A percentile compares a stretch with the other conserved stretches of the same genome.
These are phyloP conservation scores for Phrynosoma platyrhinos DNA, from an alignment of 2,113 vertebrate genomes.

Conservation along the genomic window DNA sequence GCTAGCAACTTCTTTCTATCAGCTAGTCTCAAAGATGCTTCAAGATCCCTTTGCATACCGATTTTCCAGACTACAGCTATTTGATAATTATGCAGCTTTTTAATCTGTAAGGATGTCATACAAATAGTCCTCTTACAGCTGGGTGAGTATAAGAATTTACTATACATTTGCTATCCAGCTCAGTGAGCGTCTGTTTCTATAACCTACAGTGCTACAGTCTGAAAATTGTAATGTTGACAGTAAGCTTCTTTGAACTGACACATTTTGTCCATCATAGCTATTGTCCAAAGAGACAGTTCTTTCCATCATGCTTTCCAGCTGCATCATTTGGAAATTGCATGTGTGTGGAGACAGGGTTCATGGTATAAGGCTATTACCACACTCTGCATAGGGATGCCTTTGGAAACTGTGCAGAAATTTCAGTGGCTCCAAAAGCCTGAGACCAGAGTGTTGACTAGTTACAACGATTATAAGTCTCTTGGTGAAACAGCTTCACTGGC, in stretches of 20 bases:
- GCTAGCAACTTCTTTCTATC: too few species aligned
- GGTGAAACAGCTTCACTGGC: too few species aligned
- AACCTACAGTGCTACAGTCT: background rate
- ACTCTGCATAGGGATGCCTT: background rate
- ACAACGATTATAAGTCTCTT: too few species aligned
- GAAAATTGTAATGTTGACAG: background rate
- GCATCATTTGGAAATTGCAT: background rate
- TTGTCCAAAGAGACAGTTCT: background rate
- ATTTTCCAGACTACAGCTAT: too few species aligned
- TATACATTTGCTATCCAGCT: background rate
- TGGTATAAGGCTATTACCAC: background rate
- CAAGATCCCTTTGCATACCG: too few species aligned
- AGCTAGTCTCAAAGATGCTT: too few species aligned
- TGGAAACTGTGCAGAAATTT: too few species aligned
- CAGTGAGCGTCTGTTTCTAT: background rate
- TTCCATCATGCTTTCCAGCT: too few species aligned
- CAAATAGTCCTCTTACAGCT: background rate
- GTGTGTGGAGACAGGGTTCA: background rate
- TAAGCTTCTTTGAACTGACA: background rate
- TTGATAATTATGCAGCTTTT: background rate
- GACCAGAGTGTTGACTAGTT: too few species aligned
- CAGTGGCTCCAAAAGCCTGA: too few species aligned
- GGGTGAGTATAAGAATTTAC: background rate
- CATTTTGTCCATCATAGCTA: background rate
- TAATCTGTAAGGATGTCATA: background rate